Conservation (phyloP, 2,888 invertebrate species). For the Macrosoma leucophasiata region DNA sequence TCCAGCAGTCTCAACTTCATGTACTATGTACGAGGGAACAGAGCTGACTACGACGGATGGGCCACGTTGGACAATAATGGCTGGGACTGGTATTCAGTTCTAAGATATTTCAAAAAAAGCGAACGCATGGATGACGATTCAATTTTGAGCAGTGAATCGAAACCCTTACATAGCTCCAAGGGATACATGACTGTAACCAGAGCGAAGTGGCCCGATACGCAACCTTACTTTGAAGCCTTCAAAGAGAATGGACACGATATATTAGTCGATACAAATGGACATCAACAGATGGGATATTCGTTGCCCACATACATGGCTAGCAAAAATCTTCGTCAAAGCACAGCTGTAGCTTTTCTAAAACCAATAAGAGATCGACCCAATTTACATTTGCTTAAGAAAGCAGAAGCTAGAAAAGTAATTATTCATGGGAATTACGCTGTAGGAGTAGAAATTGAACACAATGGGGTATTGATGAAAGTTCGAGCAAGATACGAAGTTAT, state of each 20-base stretch:
- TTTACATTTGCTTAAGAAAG: constrained; percentile 40
- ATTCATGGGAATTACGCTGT: constrained; percentile 30
- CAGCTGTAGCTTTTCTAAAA: constrained; percentile 35
- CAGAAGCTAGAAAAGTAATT: constrained; percentile 37
- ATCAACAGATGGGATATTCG: constrained; percentile 39
- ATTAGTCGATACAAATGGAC: constrained; percentile 36
- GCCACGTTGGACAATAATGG: constrained; percentile 74
- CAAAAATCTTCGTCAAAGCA: constrained; percentile 35
- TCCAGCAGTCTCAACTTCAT: constrained; percentile 79
- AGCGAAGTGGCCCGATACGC: constrained; percentile 44
- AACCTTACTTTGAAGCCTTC: constrained; percentile 44
- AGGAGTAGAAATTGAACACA: constrained; percentile 36
- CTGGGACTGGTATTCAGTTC: constrained; percentile 40
- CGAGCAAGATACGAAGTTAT: constrained; percentile 39
- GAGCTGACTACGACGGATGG: constrained; percentile 80
- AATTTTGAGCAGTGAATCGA: constrained; percentile 36
- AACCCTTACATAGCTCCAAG: constrained; percentile 36
- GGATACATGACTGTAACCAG: constrained; percentile 37
- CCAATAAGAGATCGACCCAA: constrained; percentile 38
- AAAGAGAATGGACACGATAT: constrained; percentile 38
- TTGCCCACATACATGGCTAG: constrained; percentile 32
- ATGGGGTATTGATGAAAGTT: constrained; percentile 21
- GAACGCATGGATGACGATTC: constrained; percentile 31
- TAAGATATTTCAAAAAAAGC: constrained; percentile 40
- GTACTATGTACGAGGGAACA: constrained; percentile 79